These are phyloP conservation scores for Tragelaphus eurycerus DNA, from an alignment of 2,797 vertebrate genomes.

Conservation along the genomic window DNA sequence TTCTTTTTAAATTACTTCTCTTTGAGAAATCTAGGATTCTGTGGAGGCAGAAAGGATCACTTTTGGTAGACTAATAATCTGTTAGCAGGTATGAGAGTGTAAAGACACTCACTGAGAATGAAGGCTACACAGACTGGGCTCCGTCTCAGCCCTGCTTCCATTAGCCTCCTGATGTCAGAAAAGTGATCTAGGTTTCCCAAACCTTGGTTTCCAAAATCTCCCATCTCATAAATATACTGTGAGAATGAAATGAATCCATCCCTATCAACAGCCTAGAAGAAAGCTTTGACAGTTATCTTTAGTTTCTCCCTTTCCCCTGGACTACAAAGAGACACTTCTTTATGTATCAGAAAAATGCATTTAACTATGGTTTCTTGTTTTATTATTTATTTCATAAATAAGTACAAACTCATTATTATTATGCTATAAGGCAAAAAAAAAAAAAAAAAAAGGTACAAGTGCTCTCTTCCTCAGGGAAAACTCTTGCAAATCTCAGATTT, in stretches of 20 bases:
- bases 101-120: not conserved
- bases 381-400: not conserved
- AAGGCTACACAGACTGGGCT: not conserved
- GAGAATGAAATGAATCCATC: not conserved
- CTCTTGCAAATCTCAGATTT: not conserved
- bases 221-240: not conserved
- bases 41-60: not conserved
- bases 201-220: not conserved
- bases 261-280: not conserved
- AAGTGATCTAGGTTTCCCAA: not conserved
- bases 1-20: not conserved
- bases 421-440: not conserved
- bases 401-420: not conserved
- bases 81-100: not conserved
- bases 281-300: not conserved
- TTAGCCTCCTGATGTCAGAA: not conserved
- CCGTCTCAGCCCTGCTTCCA: not conserved
- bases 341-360: not conserved
- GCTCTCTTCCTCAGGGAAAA: not conserved
- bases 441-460: not conserved
- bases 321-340: not conserved
- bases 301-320: not conserved
- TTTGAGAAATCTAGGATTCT: not conserved
- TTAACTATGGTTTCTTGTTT: not conserved
- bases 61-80: not conserved